phyloP scores from a whole-genome alignment of 2,113 vertebrate species.

The Sinocyclocheilus grahami region DNA sequence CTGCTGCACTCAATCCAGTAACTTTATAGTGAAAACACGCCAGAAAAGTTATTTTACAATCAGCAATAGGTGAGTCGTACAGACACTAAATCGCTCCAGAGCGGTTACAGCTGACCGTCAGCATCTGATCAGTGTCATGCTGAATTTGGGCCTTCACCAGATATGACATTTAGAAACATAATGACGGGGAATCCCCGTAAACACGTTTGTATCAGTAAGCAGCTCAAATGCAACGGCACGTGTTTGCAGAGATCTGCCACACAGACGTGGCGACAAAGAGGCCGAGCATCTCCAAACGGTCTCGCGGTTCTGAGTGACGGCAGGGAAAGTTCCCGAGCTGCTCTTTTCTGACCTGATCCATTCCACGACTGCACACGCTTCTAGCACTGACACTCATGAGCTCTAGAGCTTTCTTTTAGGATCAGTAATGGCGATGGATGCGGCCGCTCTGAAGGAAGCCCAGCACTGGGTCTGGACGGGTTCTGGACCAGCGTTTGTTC shows the following conservation, averaged over 20 bases:
- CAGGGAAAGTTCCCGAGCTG: not conserved
- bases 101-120: not conserved
- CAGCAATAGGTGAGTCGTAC: too few relatives aligned
- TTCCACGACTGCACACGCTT: not conserved
- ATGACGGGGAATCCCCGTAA: not conserved
- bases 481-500: constrained; percentile 35
- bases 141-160: not conserved
- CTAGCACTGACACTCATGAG: not conserved
- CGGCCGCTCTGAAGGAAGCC: not conserved
- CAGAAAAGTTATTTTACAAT: not conserved
- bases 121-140: not conserved
- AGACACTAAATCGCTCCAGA: not conserved
- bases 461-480: constrained; percentile 43
- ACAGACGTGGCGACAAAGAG: not conserved
- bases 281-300: not conserved
- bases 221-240: not conserved
- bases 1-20: not conserved
- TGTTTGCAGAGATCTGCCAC: too few relatives aligned
- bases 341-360: not conserved
- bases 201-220: not conserved
- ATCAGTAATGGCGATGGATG: not conserved
- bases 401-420: not conserved
- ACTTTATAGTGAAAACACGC: not conserved
- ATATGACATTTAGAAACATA: constrained; percentile 4
- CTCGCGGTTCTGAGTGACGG: not conserved